Base-by-base conservation (phyloP, 2,113 vertebrate genomes). In the Microtus montanus region DNA sequence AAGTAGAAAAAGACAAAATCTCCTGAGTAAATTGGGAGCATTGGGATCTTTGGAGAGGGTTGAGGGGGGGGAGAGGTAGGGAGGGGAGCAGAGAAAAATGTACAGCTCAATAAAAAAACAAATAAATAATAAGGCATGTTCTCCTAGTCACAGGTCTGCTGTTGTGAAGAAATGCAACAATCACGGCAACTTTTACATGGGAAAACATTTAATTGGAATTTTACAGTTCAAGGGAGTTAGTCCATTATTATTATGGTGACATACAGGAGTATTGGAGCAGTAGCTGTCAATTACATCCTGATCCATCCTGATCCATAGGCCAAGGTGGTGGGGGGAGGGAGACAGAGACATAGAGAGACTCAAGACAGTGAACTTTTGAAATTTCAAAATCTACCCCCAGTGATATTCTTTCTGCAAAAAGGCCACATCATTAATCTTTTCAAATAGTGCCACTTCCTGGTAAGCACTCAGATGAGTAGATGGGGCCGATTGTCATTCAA, bases 261-360 rank as follows among this genome's bases (percentile, higher is more conserved):
- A 38, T 15, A 28, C 54, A 63, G n/a, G n/a, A 24, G 6, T 9
- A 8, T 24, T 83, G 20, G 54, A 28, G 7, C 13, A 83, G n/a
- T 28, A 83, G 5, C 33, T 83, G 22, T 28, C 7, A 82, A 20
- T 3, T 26, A 80, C 20, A 58, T 82, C 11, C 20, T 82, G 12
- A 38, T 54, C 20, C 5, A 41, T 61, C 20, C 20, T 82, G 12
- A 38, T 58, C 20, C 3, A 41, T 61, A 63, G n/a, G 24, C 7
- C 1, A 4, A 6, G 33, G 5, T 22, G 33, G 3, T 14, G 19
- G 3, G 1, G 12, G 24, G 22, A 5, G 5, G 17, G 4, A 7
- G 4, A 58, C 19, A 20, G 1, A 58, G 54, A 58, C 54, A 58
- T 2, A 58, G 17, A 58, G 17, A 58, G 5, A 58, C 19, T 58